Conservation (phyloP, 1,140 invertebrate genomes). For the Calephelis nemesis region DNA sequence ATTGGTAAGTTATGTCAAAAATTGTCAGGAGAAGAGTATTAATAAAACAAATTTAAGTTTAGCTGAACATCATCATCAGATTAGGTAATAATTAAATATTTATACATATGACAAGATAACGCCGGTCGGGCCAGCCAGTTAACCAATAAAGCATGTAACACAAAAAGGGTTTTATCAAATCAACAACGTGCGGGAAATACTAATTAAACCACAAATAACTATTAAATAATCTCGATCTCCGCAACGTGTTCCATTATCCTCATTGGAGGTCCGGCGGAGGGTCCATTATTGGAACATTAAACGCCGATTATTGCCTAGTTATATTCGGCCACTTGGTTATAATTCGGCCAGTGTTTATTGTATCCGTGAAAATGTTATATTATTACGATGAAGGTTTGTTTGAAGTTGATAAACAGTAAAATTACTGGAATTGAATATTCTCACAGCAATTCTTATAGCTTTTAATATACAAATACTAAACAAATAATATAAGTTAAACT, state of each 20-base stretch:
- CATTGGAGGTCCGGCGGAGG: slow-evolving; percentile 26
- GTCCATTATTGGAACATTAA: slow-evolving; percentile 37
- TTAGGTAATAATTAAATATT: no score
- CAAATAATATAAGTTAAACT: no score
- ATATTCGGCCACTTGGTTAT: slow-evolving; percentile 4
- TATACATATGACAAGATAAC: no score
- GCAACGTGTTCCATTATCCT: slow-evolving; percentile 31
- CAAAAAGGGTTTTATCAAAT: not conserved
- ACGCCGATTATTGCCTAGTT: slow-evolving; percentile 31
- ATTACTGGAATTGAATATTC: no score
- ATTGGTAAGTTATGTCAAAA: no score
- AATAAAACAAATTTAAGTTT: no score
- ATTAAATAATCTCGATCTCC: slow-evolving; percentile 30
- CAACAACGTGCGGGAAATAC: not conserved
- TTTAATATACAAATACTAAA: no score
- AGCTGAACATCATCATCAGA: no score
- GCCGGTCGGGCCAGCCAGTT: no score
- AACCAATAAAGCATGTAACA: no score
- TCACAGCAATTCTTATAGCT: no score
- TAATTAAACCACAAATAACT: slow-evolving; percentile 21
- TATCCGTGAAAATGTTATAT: not conserved
- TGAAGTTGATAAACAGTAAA: not conserved
- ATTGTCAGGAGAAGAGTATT: no score
- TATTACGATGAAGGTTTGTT: not conserved
- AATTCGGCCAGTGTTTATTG: not conserved